phyloP scores from a whole-genome alignment of 30 jellyfish, hydroid and myxozoan species.

The Calvadosia cruxmelitensis region DNA sequence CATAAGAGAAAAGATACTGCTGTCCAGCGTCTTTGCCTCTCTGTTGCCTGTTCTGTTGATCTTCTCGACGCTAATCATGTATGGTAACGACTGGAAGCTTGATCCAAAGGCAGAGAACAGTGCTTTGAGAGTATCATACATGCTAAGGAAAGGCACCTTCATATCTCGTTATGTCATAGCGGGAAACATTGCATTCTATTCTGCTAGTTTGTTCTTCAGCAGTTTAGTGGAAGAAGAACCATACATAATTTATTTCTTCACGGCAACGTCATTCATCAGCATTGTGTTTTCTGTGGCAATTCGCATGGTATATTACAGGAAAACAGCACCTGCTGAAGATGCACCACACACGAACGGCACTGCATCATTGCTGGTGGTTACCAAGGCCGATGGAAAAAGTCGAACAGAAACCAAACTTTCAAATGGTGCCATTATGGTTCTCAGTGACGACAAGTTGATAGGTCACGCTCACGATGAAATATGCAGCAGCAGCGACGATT shows the following conservation, averaged over 20 bases:
- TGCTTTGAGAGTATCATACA: neutral
- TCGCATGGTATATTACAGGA: neutral
- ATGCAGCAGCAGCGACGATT: too few relatives aligned
- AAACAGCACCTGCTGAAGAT: neutral
- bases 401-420: neutral
- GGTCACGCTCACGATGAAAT: neutral
- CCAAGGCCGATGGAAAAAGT: neutral
- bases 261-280: neutral
- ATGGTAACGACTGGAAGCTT: neutral
- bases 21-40: neutral
- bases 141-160: neutral
- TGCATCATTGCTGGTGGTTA: neutral
- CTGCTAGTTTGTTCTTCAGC: neutral
- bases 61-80: neutral
- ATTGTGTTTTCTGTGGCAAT: neutral
- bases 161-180: neutral
- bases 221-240: slow-evolving; percentile 91
- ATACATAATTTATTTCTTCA: slow-evolving; percentile 8
- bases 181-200: neutral
- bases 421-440: neutral
- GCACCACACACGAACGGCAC: neutral
- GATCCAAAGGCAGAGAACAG: neutral
- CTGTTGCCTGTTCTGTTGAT: neutral
- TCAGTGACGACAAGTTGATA: neutral
- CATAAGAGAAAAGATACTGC: neutral